phyloP scores from a whole-genome alignment of 1,140 invertebrate species.

The Anastrepha obliqua region DNA sequence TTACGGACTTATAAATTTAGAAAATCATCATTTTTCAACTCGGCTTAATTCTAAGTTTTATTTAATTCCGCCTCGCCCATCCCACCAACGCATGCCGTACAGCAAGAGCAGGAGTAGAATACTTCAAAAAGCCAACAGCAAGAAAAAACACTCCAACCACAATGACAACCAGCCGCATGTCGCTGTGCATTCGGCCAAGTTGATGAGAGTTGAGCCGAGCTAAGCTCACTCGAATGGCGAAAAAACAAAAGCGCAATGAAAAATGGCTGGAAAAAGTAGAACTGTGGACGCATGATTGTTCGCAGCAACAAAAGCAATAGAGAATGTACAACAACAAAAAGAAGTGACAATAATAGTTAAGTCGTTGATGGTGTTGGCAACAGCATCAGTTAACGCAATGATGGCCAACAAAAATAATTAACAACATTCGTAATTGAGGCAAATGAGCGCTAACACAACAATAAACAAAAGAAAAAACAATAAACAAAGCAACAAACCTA shows the following conservation, averaged over 20 bases:
- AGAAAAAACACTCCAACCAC: background rate
- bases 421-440: background rate
- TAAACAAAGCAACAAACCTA: background rate
- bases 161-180: background rate
- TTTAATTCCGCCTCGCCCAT: too few species aligned
- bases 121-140: background rate
- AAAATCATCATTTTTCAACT: too few species aligned
- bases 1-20: too few species aligned
- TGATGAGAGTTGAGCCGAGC: background rate
- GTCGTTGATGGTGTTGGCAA: background rate
- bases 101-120: too few species aligned
- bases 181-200: background rate
- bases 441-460: background rate
- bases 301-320: background rate
- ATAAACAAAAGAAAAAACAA: background rate
- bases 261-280: background rate
- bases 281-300: background rate
- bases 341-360: background rate
- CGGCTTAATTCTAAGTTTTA: too few species aligned
- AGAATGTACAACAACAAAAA: background rate
- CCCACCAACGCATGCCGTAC: too few species aligned
- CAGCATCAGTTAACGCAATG: background rate
- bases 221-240: background rate
- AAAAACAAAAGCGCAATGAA: background rate
- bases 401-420: constrained; percentile 1